phyloP scores from a whole-genome alignment of 2,888 invertebrate genomes.

The Sarcophaga rosellei region DNA sequence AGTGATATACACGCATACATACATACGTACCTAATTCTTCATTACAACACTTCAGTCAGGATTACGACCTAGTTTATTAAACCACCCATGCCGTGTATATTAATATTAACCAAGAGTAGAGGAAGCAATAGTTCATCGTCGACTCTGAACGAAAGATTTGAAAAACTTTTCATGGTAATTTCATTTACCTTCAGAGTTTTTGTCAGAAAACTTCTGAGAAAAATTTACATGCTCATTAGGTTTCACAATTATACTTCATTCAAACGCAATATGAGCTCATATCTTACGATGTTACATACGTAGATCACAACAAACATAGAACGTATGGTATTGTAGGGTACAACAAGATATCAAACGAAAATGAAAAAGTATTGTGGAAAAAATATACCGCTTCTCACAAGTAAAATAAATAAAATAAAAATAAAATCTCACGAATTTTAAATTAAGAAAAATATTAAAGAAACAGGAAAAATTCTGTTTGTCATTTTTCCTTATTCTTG shows the following conservation, averaged over 20 bases:
- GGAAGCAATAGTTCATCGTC: not conserved
- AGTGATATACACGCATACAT: too few species aligned
- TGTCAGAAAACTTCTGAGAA: not conserved
- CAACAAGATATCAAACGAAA: slow-evolving; percentile 50
- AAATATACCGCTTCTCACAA: slow-evolving; percentile 50
- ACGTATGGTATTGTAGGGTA: too few species aligned
- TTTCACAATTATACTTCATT: too few species aligned
- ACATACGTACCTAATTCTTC: too few species aligned
- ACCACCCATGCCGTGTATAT: not conserved
- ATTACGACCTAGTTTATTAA: too few species aligned
- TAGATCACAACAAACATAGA: too few species aligned
- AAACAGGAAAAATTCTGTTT: slow-evolving; percentile 44
- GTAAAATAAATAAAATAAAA: slow-evolving; percentile 4
- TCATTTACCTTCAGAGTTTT: too few species aligned
- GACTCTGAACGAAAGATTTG: not conserved
- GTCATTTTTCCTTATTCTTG: slow-evolving; percentile 2
- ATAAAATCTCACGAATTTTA: slow-evolving; percentile 62
- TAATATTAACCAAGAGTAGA: not conserved
- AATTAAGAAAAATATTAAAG: slow-evolving; percentile 61
- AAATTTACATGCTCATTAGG: too few species aligned
- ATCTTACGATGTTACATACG: too few species aligned
- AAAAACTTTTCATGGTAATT: not conserved
- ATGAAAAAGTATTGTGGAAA: slow-evolving; percentile 7
- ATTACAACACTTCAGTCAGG: too few species aligned
- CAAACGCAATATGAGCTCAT: too few species aligned